Conservation (phyloP, 2,888 invertebrate genomes). For the Cantharis flavilabris region DNA sequence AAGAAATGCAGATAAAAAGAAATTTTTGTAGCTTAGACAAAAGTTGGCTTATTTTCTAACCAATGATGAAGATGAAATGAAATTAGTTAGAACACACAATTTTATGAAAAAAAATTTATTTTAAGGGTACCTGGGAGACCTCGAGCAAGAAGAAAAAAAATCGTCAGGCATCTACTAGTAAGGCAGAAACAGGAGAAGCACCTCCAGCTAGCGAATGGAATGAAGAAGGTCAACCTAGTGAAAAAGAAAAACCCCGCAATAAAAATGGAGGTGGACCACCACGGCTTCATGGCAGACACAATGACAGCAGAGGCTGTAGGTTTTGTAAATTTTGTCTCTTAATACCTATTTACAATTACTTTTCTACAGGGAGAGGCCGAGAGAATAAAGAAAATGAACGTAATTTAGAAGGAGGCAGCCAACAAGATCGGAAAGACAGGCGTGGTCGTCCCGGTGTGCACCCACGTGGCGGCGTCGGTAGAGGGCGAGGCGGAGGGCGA, state of each 20-base stretch:
- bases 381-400: constrained; percentile 50
- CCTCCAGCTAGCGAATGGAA: constrained; percentile 49
- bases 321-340: background rate
- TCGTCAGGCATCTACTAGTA: constrained; percentile 61
- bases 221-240: constrained; percentile 37
- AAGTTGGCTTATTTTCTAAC: background rate
- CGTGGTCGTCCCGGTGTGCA: constrained; percentile 57
- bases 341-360: background rate
- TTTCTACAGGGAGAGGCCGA: constrained; percentile 36
- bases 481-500: constrained; percentile 57
- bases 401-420: constrained; percentile 49
- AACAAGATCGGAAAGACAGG: constrained; percentile 53
- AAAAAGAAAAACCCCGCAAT: constrained; percentile 55
- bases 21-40: background rate
- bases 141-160: constrained; percentile 85
- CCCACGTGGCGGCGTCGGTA: constrained; percentile 59
- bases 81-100: too few species aligned
- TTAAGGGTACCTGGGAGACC: constrained; percentile 83
- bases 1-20: background rate
- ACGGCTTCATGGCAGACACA: constrained; percentile 59
- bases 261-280: constrained; percentile 54
- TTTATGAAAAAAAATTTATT: background rate
- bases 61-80: background rate
- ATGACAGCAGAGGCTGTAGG: constrained; percentile 48
- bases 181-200: constrained; percentile 33